These are phyloP conservation scores for Suricata suricatta DNA, from an alignment of 2,113 vertebrate species.

Conservation along the genomic window DNA sequence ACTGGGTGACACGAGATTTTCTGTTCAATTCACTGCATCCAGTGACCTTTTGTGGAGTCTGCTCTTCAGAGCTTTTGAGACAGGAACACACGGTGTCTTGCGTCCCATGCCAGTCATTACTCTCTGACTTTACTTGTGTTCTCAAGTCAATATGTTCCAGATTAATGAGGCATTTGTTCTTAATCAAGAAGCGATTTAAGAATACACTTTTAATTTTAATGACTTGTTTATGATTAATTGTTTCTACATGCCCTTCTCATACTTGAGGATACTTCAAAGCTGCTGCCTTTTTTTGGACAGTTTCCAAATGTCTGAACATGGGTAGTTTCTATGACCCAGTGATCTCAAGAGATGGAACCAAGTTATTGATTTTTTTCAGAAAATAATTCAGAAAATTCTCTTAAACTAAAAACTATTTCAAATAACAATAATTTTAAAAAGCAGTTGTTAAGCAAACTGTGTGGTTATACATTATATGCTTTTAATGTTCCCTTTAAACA, in stretches of 20 bases:
- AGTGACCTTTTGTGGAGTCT: constrained; percentile 70
- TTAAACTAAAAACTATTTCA: constrained; percentile 53
- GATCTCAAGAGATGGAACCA: constrained; percentile 69
- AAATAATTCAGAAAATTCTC: constrained; percentile 56
- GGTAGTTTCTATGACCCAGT: constrained; percentile 55
- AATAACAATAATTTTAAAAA: constrained; percentile 57
- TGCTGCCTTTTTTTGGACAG: constrained; percentile 40
- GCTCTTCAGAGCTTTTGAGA: constrained; percentile 64
- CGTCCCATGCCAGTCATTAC: constrained; percentile 79
- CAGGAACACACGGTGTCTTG: constrained; percentile 61
- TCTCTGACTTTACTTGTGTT: constrained; percentile 84
- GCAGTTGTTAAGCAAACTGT: background rate
- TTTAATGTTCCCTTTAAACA: constrained; percentile 64
- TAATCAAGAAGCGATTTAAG: constrained; percentile 86
- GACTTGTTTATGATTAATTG: constrained; percentile 86
- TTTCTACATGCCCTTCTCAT: constrained; percentile 82
- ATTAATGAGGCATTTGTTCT: constrained; percentile 90
- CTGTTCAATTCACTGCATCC: constrained; percentile 44
- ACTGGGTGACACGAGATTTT: constrained; percentile 54
- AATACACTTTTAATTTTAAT: constrained; percentile 87
- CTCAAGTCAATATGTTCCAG: constrained; percentile 81
- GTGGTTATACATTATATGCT: constrained; percentile 48
- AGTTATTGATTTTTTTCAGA: constrained; percentile 74
- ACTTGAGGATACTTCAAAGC: constrained; percentile 79
- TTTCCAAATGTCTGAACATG: constrained; percentile 63